Conservation (phyloP, 1,140 invertebrate genomes). For the Platyscapa corneri region DNA sequence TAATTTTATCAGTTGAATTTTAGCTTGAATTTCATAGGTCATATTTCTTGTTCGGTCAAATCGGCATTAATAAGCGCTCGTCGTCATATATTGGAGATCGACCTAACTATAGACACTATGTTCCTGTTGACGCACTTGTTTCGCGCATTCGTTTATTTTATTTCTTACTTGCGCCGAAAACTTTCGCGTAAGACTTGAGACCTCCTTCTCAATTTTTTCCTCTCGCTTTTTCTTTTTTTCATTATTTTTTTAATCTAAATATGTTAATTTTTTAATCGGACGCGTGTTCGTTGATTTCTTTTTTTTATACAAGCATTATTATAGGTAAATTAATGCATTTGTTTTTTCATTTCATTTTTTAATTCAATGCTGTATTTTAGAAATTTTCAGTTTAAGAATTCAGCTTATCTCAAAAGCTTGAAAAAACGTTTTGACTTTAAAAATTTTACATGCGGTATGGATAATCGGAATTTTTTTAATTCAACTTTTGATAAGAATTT, state of each 20-base stretch:
- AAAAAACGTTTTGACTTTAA: not conserved
- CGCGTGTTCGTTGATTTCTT: no score
- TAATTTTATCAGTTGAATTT: slow-evolving; percentile 2
- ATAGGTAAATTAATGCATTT: no score
- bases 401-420: not conserved
- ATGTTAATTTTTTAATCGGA: not conserved
- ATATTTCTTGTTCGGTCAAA: not conserved
- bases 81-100: not conserved
- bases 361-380: no score
- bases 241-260: no score
- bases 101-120: not conserved
- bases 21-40: not conserved
- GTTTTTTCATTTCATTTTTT: no score
- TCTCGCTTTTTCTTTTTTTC: not conserved
- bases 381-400: no score
- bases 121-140: not conserved
- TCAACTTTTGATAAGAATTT: not conserved
- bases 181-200: not conserved
- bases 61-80: not conserved
- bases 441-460: not conserved
- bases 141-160: not conserved
- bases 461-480: not conserved
- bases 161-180: not conserved
- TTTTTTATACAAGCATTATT: no score
- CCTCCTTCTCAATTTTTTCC: not conserved